These are phyloP conservation scores for Hymenochirus boettgeri DNA, from an alignment of 2,113 vertebrate genomes.

Conservation along the genomic window DNA sequence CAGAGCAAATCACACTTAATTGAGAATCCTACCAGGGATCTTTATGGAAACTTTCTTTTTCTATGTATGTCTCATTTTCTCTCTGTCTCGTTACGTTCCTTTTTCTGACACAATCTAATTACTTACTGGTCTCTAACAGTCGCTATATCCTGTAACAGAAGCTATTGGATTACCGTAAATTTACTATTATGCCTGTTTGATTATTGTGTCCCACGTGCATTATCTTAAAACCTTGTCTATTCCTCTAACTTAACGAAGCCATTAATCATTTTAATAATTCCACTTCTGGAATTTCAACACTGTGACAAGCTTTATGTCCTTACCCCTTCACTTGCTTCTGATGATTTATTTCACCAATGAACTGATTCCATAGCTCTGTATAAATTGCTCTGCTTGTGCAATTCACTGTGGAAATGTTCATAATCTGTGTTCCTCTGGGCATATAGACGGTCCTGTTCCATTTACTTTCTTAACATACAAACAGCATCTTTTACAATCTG, in stretches of 20 bases:
- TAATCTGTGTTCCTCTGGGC: no score
- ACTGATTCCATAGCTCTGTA: neutral
- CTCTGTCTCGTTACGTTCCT: no score
- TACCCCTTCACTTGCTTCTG: neutral
- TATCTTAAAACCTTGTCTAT: neutral
- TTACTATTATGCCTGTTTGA: neutral
- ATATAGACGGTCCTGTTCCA: no score
- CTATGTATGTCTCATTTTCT: no score
- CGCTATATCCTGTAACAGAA: neutral
- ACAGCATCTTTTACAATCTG: no score
- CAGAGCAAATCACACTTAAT: no score
- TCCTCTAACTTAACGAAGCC: neutral
- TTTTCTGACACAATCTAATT: neutral
- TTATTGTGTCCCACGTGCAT: neutral
- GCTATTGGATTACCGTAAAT: neutral
- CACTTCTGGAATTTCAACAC: neutral
- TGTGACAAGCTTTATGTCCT: neutral
- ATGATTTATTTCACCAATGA: neutral
- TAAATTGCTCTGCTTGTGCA: no score
- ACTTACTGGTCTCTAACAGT: neutral
- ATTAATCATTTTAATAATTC: constrained; percentile 3
- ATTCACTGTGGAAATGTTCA: no score
- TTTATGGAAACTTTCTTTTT: no score
- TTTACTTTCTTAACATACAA: no score
- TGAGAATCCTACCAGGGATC: no score